Evolutionary conservation across 2,113 vertebrate genomes (phyloP), one percentile per base, ranked within the genome.

Genomic region (Aepyceros melampus): DNA sequence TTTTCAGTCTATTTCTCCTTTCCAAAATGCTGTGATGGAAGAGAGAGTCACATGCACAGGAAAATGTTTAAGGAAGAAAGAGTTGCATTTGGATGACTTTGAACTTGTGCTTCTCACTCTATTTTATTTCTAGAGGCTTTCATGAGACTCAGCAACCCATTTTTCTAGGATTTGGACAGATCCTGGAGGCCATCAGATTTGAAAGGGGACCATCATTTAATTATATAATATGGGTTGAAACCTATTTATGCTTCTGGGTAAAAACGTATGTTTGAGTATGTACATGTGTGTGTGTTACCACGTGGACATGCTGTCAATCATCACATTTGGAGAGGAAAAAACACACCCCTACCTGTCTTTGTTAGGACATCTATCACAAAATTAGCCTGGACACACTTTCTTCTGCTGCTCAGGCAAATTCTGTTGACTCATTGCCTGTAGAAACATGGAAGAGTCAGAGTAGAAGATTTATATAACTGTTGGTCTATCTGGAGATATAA

Each of bases 71-170:
- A 55, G 53, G 33, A 98, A 51, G n/a, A 56, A 97, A n/a, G 31
- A 40, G 43, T 67, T 82, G 60, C 88, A 92, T 84, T 36, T 0
- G 7, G 43, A 51, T 83, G 0, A 7, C 86, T 97, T 97, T 92
- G 21, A 96, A 87, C 90, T 94, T 97, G 95, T 94, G 49, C 71
- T 85, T 97, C 62, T 74, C 45, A 6, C 33, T 45, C 15, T 21
- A 8, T 94, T 97, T 98, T 96, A 84, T 96, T 98, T 98, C 88
- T 97, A 71, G 87, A 51, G 36, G 17, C 94, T 92, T 58, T 97
- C 56, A 87, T 92, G 87, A 98, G 97, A 89, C 87, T 62, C 87
- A 33, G 93, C 36, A 82, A 95, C 98, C 64, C 47, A 91, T 40
- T 95, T 23, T 56, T 47, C 89, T 94, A 97, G 96, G 74, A 95